Conservation (phyloP, 2,888 invertebrate species). For the Apotomis betuletana region DNA sequence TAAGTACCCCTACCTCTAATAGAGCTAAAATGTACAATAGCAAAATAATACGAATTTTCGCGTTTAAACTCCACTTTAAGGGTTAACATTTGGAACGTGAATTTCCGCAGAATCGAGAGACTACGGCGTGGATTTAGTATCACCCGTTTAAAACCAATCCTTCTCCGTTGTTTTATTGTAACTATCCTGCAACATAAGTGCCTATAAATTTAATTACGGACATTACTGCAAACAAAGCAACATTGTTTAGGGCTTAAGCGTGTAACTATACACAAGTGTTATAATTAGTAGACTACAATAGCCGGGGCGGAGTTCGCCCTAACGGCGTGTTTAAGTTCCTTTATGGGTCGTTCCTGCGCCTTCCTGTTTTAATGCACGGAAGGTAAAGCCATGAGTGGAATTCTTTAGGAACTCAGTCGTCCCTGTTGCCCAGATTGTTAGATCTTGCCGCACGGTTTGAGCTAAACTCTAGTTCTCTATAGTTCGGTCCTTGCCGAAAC, state of each 20-base stretch:
- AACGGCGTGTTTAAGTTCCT: conserved; percentile 55
- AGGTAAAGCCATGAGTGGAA: conserved; percentile 1
- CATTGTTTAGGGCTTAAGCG: conserved; percentile 39
- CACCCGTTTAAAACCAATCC: conserved; percentile 10
- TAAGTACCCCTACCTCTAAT: too few relatives aligned
- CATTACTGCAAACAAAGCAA: conserved; percentile 30
- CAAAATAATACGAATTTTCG: too few relatives aligned
- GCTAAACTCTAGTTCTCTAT: too few relatives aligned
- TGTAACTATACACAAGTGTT: conserved; percentile 43
- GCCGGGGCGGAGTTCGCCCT: conserved; percentile 46
- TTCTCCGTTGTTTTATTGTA: conserved; percentile 25
- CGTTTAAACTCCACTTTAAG: too few relatives aligned
- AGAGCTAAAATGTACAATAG: too few relatives aligned
- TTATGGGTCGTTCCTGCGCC: conserved; percentile 47
- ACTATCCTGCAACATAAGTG: conserved; percentile 31
- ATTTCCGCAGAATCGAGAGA: background rate
- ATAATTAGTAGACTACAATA: conserved; percentile 48
- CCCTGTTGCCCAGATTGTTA: background rate
- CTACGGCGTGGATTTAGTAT: conserved; percentile 4
- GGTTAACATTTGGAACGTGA: too few relatives aligned
- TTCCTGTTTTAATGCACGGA: background rate
- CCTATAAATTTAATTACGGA: conserved; percentile 38
- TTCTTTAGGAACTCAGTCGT: background rate
- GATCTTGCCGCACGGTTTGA: background rate
- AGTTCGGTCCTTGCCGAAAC: too few relatives aligned